Conservation (phyloP, 2,797 vertebrate species). For the Typhlichthys subterraneus region DNA sequence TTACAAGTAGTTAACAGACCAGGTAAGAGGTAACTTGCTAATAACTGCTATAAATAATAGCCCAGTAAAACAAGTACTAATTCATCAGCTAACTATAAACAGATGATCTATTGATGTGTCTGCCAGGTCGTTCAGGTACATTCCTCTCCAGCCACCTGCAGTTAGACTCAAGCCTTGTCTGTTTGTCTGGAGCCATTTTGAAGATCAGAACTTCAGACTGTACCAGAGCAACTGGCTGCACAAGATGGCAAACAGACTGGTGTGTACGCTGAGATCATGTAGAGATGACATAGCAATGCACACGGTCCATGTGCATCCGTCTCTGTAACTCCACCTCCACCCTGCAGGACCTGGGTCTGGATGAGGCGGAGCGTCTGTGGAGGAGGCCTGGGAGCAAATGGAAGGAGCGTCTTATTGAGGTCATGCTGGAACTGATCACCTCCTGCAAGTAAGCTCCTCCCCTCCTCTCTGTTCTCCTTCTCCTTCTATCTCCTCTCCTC, state of each 20-base stretch:
- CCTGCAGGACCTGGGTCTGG: constrained; percentile 84
- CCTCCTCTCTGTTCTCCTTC: neutral
- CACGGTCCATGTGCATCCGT: neutral
- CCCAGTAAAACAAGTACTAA: neutral
- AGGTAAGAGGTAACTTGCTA: neutral
- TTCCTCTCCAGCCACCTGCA: constrained; percentile 74
- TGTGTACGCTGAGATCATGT: constrained; percentile 23
- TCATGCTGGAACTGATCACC: constrained; percentile 86
- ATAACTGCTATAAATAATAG: no score
- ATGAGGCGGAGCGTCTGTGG: constrained; percentile 82
- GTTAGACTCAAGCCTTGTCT: constrained; percentile 83
- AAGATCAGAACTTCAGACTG: constrained; percentile 90
- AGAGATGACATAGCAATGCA: neutral
- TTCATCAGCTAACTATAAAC: neutral
- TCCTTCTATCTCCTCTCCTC: neutral
- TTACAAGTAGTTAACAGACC: no score
- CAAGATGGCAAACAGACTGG: constrained; percentile 85
- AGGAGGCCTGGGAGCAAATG: constrained; percentile 79
- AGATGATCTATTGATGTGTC: constrained; percentile 13
- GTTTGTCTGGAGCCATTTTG: constrained; percentile 86
- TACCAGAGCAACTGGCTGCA: constrained; percentile 85
- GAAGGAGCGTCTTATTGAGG: constrained; percentile 79
- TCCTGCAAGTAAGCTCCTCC: constrained; percentile 84
- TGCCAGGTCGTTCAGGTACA: constrained; percentile 85
- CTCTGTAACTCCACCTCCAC: neutral